Percentiles rank a stretch among this genome's conserved stretches.
Evolutionary conservation across 2,797 vertebrate species (phyloP).

Genomic region (Channa striata): DNA sequence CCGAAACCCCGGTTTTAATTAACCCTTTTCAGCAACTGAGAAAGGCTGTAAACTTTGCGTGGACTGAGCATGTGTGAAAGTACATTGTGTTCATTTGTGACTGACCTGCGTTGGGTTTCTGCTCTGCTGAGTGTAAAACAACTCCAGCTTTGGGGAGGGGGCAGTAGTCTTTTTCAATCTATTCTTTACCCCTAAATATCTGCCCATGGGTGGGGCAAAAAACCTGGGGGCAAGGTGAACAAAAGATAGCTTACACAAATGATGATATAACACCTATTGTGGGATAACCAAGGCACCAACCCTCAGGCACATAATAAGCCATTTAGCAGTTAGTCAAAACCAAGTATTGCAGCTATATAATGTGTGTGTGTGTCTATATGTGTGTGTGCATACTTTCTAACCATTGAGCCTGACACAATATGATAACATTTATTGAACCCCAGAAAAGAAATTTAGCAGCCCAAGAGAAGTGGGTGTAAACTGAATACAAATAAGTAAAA

Average conservation of each 20-base stretch:
- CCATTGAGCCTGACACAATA: too few relatives aligned
- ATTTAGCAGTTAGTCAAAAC: not conserved
- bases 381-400: too few relatives aligned
- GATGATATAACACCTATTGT: slow-evolving; percentile 1
- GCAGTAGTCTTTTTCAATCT: slow-evolving; percentile 68
- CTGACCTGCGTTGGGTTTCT: slow-evolving; percentile 77
- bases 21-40: too few relatives aligned
- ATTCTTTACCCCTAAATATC: slow-evolving; percentile 87
- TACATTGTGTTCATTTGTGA: slow-evolving; percentile 8
- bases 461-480: too few relatives aligned
- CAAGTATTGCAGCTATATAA: not conserved
- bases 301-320: not conserved
- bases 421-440: too few relatives aligned
- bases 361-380: too few relatives aligned
- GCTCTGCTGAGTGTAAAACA: slow-evolving; percentile 81
- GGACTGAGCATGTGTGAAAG: not conserved
- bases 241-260: slow-evolving; percentile 37
- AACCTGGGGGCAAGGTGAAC: slow-evolving; percentile 75
- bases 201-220: slow-evolving; percentile 87
- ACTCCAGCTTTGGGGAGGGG: slow-evolving; percentile 83
- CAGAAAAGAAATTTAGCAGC: too few relatives aligned
- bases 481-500: too few relatives aligned
- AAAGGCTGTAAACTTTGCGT: not conserved
- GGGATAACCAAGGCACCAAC: not conserved
- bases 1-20: too few relatives aligned